Percentiles rank a stretch among this genome's conserved stretches.
Conservation (phyloP, 2,113 vertebrate species). For the Xyrauchen texanus region DNA sequence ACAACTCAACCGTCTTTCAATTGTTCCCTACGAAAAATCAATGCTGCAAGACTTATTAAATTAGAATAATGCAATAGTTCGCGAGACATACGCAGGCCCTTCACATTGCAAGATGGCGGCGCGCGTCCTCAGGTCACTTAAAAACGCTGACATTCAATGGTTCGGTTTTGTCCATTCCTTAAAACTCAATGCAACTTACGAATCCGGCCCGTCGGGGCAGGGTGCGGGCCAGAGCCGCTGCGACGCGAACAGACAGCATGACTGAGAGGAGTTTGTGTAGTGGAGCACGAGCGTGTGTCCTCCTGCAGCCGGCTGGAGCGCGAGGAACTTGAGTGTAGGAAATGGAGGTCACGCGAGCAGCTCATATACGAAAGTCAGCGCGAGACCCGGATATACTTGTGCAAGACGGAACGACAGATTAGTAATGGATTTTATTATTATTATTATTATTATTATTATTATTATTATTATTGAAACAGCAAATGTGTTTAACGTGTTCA, state of each 20-base stretch:
- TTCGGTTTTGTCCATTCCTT: background rate
- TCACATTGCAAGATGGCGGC: constrained; percentile 55
- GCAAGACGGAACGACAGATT: background rate
- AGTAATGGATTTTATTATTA: too few species aligned
- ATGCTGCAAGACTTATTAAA: too few species aligned
- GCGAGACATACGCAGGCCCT: constrained; percentile 31
- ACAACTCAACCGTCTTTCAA: background rate
- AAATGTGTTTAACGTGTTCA: too few species aligned
- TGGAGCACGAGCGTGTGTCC: constrained; percentile 59
- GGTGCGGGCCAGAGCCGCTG: constrained; percentile 81
- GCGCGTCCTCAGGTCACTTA: constrained; percentile 6
- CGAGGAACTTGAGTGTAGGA: constrained; percentile 47
- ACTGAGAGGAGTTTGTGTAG: constrained; percentile 16
- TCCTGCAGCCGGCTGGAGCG: constrained; percentile 60
- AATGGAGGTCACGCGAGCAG: constrained; percentile 53
- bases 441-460: too few species aligned
- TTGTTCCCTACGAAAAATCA: too few species aligned
- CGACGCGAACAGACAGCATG: constrained; percentile 91
- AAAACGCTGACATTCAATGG: constrained; percentile 19
- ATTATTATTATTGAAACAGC: too few species aligned
- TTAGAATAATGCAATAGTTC: too few species aligned
- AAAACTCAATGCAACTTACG: constrained; percentile 75
- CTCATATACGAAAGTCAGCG: constrained; percentile 51
- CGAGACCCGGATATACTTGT: constrained; percentile 40
- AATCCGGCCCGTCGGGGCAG: constrained; percentile 84